Evolutionary conservation across 2,113 vertebrate genomes (phyloP), one percentile per base, ranked within the genome.

Genomic region (Platysternon megacephalum): DNA sequence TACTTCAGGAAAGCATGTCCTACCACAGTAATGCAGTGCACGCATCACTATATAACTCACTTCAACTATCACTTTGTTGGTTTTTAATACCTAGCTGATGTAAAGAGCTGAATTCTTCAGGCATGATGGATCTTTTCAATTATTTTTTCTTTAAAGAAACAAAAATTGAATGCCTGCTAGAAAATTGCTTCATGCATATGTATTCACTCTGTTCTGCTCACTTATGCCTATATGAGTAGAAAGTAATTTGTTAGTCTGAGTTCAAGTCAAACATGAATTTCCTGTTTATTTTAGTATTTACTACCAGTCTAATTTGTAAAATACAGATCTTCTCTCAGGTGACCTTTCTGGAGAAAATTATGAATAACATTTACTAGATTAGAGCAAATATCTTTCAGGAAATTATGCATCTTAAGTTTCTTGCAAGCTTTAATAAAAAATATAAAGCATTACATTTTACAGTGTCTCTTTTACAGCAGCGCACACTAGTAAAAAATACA

Each of bases 371-470:
- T 89, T 91, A 68, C 72, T 76, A 90, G 32, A 58, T 83, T 87
- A 84, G 51, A 85, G 80, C 42, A 89, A 94, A 53, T 95, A 74
- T 11, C 79, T 95, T 92, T 92, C 90, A 94, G 61, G 61, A 68
- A n/a, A n/a, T 94, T 91, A 82, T n/a, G 35, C 80, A 55, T 6
- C 13, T 93, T 80, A 26, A 42, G 9, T 61, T 86, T 68, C 86
- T 80, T 88, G 51, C 65, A 84, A 80, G 21, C 24, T 93, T 79
- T 24, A 48, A 11, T 74, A 86, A 56, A 29, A 96, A 51, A 19
- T 26, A 19, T 22, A 74, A 74, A 74, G 35, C n/a, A 44, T 76
- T 26, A 12, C 72, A 29, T 91, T 86, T 76, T 44, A 26, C 39
- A 29, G 86, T 86, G 11, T 26, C 44, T 85, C 4, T 68, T 84